Evolutionary conservation across 2,888 invertebrate species (phyloP), one percentile per base, ranked within the genome.

Genomic region (Cenopis cana): DNA sequence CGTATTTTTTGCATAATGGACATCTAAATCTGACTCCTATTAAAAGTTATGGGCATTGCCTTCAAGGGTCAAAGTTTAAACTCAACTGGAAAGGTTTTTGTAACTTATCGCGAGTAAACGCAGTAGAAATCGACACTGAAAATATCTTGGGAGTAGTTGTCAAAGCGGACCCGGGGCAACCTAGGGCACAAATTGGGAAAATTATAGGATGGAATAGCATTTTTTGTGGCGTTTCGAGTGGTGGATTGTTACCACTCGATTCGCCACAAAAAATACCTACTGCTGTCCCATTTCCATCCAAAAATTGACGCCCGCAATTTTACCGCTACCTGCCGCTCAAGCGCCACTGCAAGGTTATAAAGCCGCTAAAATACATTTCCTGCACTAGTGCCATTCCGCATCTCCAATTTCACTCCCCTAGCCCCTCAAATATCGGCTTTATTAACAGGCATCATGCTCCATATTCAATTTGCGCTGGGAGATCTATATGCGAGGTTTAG

Each of bases 1-100:
- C 87, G 88, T 89, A 89, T 89, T 89, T 88, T 85, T 85, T 91
- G 90, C 90, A 89, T 91, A 91, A 92, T 87, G 85, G 83, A 88
- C 89, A 85, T 89, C 91, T 90, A 91, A 90, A 89, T 89, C 80
- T 86, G 86, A 83, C 84, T 83, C 88, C 92, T 89, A 92, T 92
- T 92, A 93, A 93, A 92, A 93, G 89, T 93, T 92, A 85, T 87
- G 90, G 84, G 84, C 86, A 91, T 91, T 90, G 90, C 89, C 90
- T 89, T 81, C 85, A 79, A 80, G 88, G 85, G 87, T 88, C 81
- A 88, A 92, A 86, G 89, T 90, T 88, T 81, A n/a, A n/a, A 9
- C 52, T 38, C 24, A n/a, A 64, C 38, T 36, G 52, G n/a, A n/a
- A n/a, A n/a, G n/a, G n/a, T n/a, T 54, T 64, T 62, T 64, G 36